Conservation (phyloP, 2,888 invertebrate species). For the Hipparchia sbordonii region DNA sequence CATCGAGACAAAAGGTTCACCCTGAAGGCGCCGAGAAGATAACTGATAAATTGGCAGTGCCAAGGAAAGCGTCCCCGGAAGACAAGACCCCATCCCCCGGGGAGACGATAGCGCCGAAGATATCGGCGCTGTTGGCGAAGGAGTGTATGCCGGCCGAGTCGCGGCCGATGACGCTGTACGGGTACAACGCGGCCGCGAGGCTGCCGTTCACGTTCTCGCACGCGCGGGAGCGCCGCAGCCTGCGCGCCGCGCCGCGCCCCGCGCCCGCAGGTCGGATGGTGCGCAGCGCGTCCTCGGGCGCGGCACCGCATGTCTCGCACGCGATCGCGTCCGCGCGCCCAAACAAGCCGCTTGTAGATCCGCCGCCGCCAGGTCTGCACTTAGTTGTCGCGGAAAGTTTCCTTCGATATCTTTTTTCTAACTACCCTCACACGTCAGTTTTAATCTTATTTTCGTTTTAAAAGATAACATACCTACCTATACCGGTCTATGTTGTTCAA, state of each 20-base stretch:
- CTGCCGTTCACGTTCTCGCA: constrained; percentile 79
- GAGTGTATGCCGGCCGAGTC: constrained; percentile 69
- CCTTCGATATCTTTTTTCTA: constrained; percentile 32
- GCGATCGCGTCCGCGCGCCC: constrained; percentile 63
- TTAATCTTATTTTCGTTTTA: background rate
- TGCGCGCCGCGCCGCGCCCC: constrained; percentile 50
- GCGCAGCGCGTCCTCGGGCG: constrained; percentile 79
- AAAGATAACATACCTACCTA: too few species aligned
- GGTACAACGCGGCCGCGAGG: constrained; percentile 78
- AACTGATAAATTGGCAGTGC: constrained; percentile 47
- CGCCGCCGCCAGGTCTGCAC: constrained; percentile 60
- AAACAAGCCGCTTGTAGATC: constrained; percentile 53
- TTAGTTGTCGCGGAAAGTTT: constrained; percentile 41
- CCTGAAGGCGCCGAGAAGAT: constrained; percentile 66
- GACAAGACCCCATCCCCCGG: constrained; percentile 69
- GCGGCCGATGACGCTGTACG: constrained; percentile 76
- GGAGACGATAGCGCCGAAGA: constrained; percentile 73
- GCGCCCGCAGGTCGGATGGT: constrained; percentile 74
- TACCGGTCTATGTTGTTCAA: too few species aligned
- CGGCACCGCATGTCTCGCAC: constrained; percentile 54
- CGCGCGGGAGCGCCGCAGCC: constrained; percentile 58
- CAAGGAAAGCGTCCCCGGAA: constrained; percentile 65
- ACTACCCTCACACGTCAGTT: background rate
- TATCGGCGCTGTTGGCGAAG: constrained; percentile 69
- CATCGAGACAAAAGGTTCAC: constrained; percentile 70